Evolutionary conservation across 2,113 vertebrate genomes (phyloP), one percentile per base, ranked within the genome.

Genomic region (Clarias batrachus): DNA sequence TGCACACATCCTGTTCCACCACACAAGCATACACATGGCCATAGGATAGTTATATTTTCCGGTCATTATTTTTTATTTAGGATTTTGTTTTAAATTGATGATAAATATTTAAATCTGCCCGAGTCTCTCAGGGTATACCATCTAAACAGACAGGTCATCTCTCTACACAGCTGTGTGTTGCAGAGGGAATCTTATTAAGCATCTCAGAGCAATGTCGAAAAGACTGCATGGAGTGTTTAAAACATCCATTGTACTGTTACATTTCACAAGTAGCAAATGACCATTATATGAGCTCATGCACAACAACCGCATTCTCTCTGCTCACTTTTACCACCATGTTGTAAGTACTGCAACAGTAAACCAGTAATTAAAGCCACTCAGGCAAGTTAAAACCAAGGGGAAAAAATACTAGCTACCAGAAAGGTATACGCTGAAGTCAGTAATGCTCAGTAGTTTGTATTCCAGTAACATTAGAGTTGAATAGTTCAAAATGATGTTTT

Each of bases 91-190:
- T 65, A 33, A 81, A 81, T 81, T 65, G 13, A 52, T 66, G 41
- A 52, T 41, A 66, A 81, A 82, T 54, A 66, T 82, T 52, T 25
- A 54, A 82, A 66, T 82, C 81, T 66, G 80, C 80, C 80, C 54
- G 13, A 82, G 59, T 23, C 78, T 81, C 78, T 81, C 30, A 33
- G 7, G 30, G 17, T 65, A n/a, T 23, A 48, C 33, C 59, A 41
- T 63, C 59, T 25, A 30, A 82, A 65, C 21, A 62, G 25, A 66
- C 33, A 62, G 78, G 59, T 81, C 17, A 62, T 81, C 59, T 62
- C 57, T 62, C 19, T 30, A 37, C 78, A 81, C 30, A 23, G 57
- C 56, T 80, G 17, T 80, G 52, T 80, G 78, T 62, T 62, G 57
- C 30, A 81, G 30, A 81, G 10, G 17, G 17, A 57, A 62, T 79